Evolutionary conservation across 2,797 vertebrate species (phyloP), one percentile per base, ranked within the genome.

Genomic region (Dicrostonyx torquatus): DNA sequence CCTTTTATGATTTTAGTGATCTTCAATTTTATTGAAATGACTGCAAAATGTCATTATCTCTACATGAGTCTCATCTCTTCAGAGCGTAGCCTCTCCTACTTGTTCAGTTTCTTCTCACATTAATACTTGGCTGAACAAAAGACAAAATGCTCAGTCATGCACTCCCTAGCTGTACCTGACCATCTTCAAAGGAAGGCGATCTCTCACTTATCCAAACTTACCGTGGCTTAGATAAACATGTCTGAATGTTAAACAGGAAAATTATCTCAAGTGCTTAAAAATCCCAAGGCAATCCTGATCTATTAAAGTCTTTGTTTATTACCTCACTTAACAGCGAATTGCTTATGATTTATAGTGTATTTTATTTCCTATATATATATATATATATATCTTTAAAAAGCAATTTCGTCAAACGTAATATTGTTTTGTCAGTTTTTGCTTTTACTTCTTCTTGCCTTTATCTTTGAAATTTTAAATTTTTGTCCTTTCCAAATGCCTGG

Each of bases 401-500:
- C 85, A 79, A 68, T 91, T 89, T 20, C 76, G 29, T 94, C 70
- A 26, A 53, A 79, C 89, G 89, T 86, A 86, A 72, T 82, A 72
- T n/a, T 70, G 26, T 55, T 22, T 43, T 85, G 37, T 93, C 72
- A 29, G 70, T 43, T 95, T 89, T 76, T 12, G 45, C 88, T 85
- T 76, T 72, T 50, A 79, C 79, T 68, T 66, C 45, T 55, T 79
- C 14, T 87, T 70, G 68, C 94, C 82, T 92, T 83, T 94, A 87
- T 45, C 95, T 93, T 72, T 88, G 43, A 84, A 94, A 91, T 90
- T 93, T 90, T 62, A 88, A 88, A 50, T 95, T 95, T 87, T 93
- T 88, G 64, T 96, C 86, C 95, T 97, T 95, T 97, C 87, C 84
- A 96, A 97, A 97, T 97, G 95, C 89, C 96, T 96, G 78, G 14